These are phyloP conservation scores for Agrotis clavis DNA, from an alignment of 2,888 invertebrate genomes.

Conservation along the genomic window DNA sequence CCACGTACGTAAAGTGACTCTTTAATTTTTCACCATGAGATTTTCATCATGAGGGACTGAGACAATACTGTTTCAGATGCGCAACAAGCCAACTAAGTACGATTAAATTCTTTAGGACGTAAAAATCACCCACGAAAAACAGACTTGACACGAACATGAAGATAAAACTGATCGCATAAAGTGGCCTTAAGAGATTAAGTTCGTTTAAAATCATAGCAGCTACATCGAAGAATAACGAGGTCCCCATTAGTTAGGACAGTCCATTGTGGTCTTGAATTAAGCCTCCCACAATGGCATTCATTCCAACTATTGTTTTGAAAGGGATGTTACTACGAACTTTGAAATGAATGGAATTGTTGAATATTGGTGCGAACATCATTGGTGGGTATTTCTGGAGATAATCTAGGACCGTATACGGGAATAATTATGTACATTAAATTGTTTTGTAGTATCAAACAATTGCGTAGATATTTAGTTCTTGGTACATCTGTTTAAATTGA, in stretches of 20 bases:
- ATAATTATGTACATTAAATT: not conserved
- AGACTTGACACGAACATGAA: not conserved
- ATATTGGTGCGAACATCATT: slow-evolving; percentile 23
- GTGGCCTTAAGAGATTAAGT: slow-evolving; percentile 30
- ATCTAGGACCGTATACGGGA: not conserved
- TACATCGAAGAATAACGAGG: slow-evolving; percentile 62
- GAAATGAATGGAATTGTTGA: slow-evolving; percentile 30
- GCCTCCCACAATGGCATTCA: slow-evolving; percentile 70
- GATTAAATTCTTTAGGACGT: not conserved
- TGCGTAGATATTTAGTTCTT: not conserved
- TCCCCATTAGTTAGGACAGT: slow-evolving; percentile 67
- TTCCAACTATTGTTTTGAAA: slow-evolving; percentile 60
- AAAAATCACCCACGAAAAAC: not conserved
- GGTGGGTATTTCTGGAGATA: not conserved
- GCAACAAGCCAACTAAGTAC: too few relatives aligned
- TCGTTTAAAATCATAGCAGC: slow-evolving; percentile 53
- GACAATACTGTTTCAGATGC: too few relatives aligned
- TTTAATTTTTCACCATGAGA: too few relatives aligned
- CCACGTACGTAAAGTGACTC: too few relatives aligned
- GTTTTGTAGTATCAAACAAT: not conserved
- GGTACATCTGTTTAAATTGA: not conserved
- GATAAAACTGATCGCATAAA: not conserved
- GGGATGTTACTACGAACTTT: slow-evolving; percentile 30
- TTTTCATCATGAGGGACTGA: too few relatives aligned
- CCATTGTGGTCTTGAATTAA: slow-evolving; percentile 69